Base-by-base conservation (phyloP, 2,888 invertebrate genomes). In the Pachymerium ferrugineum region DNA sequence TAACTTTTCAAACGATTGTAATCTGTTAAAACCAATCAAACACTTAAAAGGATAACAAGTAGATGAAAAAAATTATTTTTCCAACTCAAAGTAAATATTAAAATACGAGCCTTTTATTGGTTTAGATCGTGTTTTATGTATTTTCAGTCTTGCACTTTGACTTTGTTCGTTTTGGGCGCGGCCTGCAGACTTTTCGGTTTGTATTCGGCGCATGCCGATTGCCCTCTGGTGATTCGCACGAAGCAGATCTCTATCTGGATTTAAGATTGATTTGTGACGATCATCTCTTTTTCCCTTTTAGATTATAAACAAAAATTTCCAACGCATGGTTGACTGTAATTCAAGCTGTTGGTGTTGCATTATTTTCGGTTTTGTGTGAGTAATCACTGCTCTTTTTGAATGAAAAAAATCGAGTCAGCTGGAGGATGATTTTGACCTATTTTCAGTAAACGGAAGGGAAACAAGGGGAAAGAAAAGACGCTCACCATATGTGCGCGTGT, bases 381-480 rank as follows among this genome's bases (percentile, higher is more conserved):
- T n/a, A n/a, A n/a, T n/a, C n/a, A n/a, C n/a, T n/a, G n/a, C n/a
- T n/a, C n/a, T n/a, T n/a, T n/a, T n/a, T n/a, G n/a, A 47, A 47
- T 47, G 47, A 22, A 22, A 19, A 47, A 47, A n/a, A 47, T 47
- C 22, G n/a, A n/a, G n/a, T n/a, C n/a, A n/a, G n/a, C n/a, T n/a
- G n/a, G n/a, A n/a, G n/a, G n/a, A 22, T 47, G 47, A 47, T 47
- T 47, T 47, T 47, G 47, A 47, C 47, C 47, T 47, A 47, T 47
- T 47, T 47, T 47, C 47, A 22, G 38, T 22, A 10, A 47, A 42
- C 42, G 47, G 47, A 16, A 47, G 47, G 47, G 22, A 22, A 47
- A 8, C 16, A 19, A 22, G 19, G 47, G 33, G 47, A 22, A 47
- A 47, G 47, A n/a, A 16, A 16, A 38, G 38, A 38, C 47, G 14